Base-by-base conservation (phyloP, 1,140 invertebrate species). In the Scaptodrosophila lebanonensis region DNA sequence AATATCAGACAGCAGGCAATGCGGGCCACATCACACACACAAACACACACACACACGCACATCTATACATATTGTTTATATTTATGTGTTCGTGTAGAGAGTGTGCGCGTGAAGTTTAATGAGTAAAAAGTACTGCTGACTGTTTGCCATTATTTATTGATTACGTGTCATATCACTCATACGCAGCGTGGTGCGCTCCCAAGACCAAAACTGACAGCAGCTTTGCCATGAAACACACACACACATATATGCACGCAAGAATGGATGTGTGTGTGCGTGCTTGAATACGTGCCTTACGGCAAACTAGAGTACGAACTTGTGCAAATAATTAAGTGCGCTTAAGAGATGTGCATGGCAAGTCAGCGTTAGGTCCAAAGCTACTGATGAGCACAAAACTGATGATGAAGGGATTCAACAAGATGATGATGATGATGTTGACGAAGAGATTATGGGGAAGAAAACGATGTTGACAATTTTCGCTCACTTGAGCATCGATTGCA, bases 281-380 rank as follows among this genome's bases (percentile, higher is more conserved):
- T n/a, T n/a, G n/a, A n/a, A n/a, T n/a, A n/a, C n/a, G n/a, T n/a
- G n/a, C n/a, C n/a, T n/a, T n/a, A n/a, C 1, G 27, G 17, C 50
- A 18, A 30, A 16, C 17, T 3, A 16, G 42, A 47, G 44, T 49
- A 48, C 62, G 67, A 82, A 79, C 73, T 79, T 73, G 68, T 69
- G 75, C 73, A 82, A 79, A 79, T 79, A 79, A 79, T 79, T 79
- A 79, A 82, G 73, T 79, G 75, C 75, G 75, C 73, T 79, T 79
- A 79, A 79, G 73, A 82, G 73, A 79, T 79, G 82, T 82, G 69
- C 57, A 49, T 53, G 62, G 69, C 54, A 48, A n/a, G n/a, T n/a
- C n/a, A n/a, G n/a, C n/a, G n/a, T n/a, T n/a, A n/a, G n/a, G n/a
- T n/a, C n/a, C n/a, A n/a, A n/a, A n/a, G n/a, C n/a, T n/a, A n/a